Base-by-base conservation (phyloP, 1,140 invertebrate genomes). In the Atta cephalotes region DNA sequence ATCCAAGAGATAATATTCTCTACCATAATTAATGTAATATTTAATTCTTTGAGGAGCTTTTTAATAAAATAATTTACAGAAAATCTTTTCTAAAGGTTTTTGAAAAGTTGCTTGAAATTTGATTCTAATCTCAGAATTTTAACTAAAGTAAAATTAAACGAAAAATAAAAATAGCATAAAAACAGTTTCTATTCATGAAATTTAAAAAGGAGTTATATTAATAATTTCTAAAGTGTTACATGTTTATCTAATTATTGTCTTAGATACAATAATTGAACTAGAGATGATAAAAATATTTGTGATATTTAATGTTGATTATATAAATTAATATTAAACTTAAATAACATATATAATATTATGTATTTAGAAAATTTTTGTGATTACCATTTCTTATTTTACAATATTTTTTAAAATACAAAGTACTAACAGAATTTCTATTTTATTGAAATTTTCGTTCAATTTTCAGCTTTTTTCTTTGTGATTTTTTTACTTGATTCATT, bases 321-420 rank as follows among this genome's bases (percentile, higher is more conserved):
- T 25, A 62, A 60, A 77, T 77, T 18, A 16, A 56, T 82, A 65
- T 85, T 84, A 35, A 78, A 87, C 68, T 60, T 71, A 84, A 45
- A 45, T 14, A 79, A 56, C 10, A 74, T 78, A 65, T 51, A 78
- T 81, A 86, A 56, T 49, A 79, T 25, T 85, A 76, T 74, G 78
- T 63, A 65, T 80, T 66, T 66, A 78, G 35, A 84, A 84, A 10
- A 31, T 84, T 90, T 79, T 71, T 81, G 18, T 58, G 78, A 45
- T 90, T 86, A 45, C 39, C 9, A 45, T 45, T 45, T 45, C 39
- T 45, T 45, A 45, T 87, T 88, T 81, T 90, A 85, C 58, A 79
- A 88, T 56, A 74, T 66, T 87, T 72, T 3, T 14, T 0, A 58
- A 90, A 71, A 72, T 39, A 9, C 2, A 77, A 81, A 35, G 31